These are phyloP conservation scores for Podilymbus podiceps DNA, from an alignment of 2,113 vertebrate genomes.

Conservation along the genomic window DNA sequence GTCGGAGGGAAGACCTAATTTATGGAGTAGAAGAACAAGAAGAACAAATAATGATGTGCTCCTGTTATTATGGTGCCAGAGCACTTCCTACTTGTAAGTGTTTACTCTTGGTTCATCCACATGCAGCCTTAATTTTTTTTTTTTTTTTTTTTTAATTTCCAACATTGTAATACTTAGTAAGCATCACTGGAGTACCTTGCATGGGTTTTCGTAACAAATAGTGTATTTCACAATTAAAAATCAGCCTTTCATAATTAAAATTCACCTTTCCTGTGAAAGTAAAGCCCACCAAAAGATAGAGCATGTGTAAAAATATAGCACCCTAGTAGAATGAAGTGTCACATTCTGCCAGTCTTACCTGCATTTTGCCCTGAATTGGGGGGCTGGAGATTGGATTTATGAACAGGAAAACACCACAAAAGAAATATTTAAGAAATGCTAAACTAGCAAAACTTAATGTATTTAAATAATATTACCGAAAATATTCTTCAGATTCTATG, in stretches of 20 bases:
- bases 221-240: neutral
- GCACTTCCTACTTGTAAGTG: neutral
- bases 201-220: neutral
- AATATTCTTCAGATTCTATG: slow-evolving; percentile 45
- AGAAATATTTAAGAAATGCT: slow-evolving; percentile 11
- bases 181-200: neutral
- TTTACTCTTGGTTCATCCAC: neutral
- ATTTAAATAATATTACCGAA: slow-evolving; percentile 62
- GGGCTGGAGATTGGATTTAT: neutral
- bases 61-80: neutral
- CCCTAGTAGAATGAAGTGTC: neutral
- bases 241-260: neutral
- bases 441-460: slow-evolving; percentile 42
- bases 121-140: neutral
- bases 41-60: neutral
- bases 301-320: neutral
- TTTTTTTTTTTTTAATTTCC: neutral
- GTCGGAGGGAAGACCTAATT: neutral
- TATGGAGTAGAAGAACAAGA: neutral
- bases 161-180: neutral
- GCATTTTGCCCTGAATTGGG: neutral
- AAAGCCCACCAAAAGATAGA: neutral
- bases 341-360: neutral
- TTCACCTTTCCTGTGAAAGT: neutral
- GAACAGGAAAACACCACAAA: neutral